Percentiles rank a stretch among this genome's conserved stretches.
phyloP scores from a whole-genome alignment of 2,888 invertebrate species.

The Leptinotarsa rubiginosa region DNA sequence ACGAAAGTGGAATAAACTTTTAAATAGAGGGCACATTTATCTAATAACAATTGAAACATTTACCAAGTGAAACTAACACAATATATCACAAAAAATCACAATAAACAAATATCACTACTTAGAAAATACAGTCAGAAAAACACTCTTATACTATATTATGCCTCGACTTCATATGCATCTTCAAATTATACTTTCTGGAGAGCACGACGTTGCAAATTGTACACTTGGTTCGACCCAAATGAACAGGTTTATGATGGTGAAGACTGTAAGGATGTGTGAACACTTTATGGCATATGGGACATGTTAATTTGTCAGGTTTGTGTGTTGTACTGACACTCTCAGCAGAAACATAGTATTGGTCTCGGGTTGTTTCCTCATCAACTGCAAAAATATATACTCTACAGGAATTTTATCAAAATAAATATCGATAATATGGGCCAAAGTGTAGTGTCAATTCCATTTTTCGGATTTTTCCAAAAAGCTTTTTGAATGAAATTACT shows the following conservation, averaged over 20 bases:
- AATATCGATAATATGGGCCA: conserved; percentile 5
- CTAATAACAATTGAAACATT: conserved; percentile 10
- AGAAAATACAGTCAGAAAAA: neutral
- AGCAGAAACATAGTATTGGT: conserved; percentile 28
- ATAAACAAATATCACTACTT: conserved; percentile 1
- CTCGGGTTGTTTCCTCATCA: conserved; percentile 39
- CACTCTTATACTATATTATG: conserved; percentile 38
- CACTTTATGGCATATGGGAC: conserved; percentile 46
- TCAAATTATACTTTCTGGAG: conserved; percentile 50
- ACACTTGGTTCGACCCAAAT: conserved; percentile 49
- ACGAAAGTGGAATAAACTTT: neutral
- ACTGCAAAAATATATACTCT: conserved; percentile 37
- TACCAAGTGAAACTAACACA: neutral
- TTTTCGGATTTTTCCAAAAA: too few relatives aligned
- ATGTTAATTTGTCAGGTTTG: conserved; percentile 40
- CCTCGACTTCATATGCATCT: conserved; percentile 47
- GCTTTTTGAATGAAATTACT: too few relatives aligned
- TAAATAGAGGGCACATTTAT: neutral
- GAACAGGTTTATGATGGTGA: conserved; percentile 48
- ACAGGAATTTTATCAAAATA: neutral
- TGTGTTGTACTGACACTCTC: conserved; percentile 27
- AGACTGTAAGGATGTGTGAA: conserved; percentile 47
- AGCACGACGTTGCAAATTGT: conserved; percentile 48
- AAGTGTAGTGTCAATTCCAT: too few relatives aligned
- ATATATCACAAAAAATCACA: conserved; percentile 9